Evolutionary conservation across 2,113 vertebrate species (phyloP), one percentile per base, ranked within the genome.

Genomic region (Mormyrus lacerda): DNA sequence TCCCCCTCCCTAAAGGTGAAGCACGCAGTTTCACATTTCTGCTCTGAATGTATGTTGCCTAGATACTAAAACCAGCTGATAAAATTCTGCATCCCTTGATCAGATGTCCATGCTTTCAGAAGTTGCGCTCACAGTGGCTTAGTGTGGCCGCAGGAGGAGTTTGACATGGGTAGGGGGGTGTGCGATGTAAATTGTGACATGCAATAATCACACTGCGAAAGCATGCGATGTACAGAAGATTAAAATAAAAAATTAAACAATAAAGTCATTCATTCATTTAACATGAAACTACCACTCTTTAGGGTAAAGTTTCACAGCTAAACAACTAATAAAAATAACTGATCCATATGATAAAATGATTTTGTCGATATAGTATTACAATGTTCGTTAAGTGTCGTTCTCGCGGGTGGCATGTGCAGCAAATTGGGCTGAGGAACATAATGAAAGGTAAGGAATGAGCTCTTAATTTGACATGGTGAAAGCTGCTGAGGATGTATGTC

Each of bases 81-180:
- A 89, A 83, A 89, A 79, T 89, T 42, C 73, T 5, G 69, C 73
- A 89, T n/a, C 47, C 42, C 19, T 83, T 82, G 48, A 89, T 89
- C 47, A 82, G 69, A 89, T 53, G 50, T 84, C 58, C 2, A 31
- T 88, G 27, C 39, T 24, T 47, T 88, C 21, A 5, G 15, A 65
- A 48, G 87, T 69, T 69, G 6, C 2, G 15, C 7, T 87, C 17
- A 9, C 31, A 21, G 42, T 15, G 27, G 69, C 69, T 39, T 5
- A 11, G 61, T 31, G 61, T 31, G 61, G n/a, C 61, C 10, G 3
- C n/a, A 27, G n/a, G 4, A 65, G 10, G 24, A 65, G n/a, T 11
- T 31, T 65, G 61, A 61, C 58, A 61, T n/a, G 55, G 21, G 19
- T 21, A 6, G 24, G 58, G 21, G 24, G 24, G 7, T 8, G 9